These are phyloP conservation scores for Microplitis deprimator DNA, from an alignment of 2,888 invertebrate genomes.

Conservation along the genomic window DNA sequence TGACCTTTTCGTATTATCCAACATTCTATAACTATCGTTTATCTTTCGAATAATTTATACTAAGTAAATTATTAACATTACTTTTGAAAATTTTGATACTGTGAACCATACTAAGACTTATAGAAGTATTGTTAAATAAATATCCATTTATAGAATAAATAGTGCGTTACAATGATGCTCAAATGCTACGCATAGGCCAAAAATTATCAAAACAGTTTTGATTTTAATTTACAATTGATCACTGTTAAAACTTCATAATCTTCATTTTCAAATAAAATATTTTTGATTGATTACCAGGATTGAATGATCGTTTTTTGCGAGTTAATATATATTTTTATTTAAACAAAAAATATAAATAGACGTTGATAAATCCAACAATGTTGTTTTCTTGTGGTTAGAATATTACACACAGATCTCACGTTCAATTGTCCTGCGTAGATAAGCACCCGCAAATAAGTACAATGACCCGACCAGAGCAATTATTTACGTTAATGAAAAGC, in stretches of 20 bases:
- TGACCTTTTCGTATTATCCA: conserved; percentile 42
- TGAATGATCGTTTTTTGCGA: background rate
- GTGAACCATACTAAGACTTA: too few relatives aligned
- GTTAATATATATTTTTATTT: background rate
- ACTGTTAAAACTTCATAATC: too few relatives aligned
- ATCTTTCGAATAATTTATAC: conserved; percentile 18
- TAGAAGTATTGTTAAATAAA: too few relatives aligned
- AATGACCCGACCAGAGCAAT: conserved; percentile 54
- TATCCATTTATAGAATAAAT: too few relatives aligned
- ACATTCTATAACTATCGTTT: conserved; percentile 34
- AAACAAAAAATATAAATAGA: conserved; percentile 3
- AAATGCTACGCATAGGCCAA: too few relatives aligned
- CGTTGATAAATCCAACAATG: background rate
- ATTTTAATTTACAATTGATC: too few relatives aligned
- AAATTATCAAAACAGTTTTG: too few relatives aligned
- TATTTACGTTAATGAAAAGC: conserved; percentile 61
- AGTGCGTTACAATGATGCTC: too few relatives aligned
- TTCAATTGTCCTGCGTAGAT: conserved; percentile 47
- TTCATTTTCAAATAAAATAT: background rate
- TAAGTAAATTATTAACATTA: conserved; percentile 6
- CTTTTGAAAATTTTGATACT: background rate
- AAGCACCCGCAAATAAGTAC: conserved; percentile 44
- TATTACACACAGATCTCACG: conserved; percentile 46
- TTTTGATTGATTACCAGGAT: background rate
- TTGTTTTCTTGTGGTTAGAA: conserved; percentile 4